phyloP scores from a whole-genome alignment of 2,113 vertebrate genomes.

The Tympanuchus pallidicinctus region DNA sequence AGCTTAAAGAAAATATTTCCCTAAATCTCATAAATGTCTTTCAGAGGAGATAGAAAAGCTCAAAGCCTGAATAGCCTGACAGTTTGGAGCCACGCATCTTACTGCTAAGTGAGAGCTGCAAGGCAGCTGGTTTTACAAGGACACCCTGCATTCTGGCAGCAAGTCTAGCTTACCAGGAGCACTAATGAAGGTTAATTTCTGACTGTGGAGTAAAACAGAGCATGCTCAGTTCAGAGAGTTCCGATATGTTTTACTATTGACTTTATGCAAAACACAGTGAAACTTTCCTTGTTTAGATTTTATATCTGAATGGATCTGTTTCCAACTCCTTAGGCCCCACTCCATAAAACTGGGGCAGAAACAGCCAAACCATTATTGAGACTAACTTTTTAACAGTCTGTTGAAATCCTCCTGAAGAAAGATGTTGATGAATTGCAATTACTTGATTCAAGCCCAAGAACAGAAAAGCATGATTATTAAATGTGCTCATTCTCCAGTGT shows the following conservation, averaged over 20 bases:
- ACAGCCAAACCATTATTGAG: neutral
- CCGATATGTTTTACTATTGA: neutral
- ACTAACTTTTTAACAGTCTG: neutral
- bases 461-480: conserved; percentile 11
- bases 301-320: neutral
- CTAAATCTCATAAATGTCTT: neutral
- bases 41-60: neutral
- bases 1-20: neutral
- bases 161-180: neutral
- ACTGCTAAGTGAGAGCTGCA: neutral
- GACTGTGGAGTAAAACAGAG: neutral
- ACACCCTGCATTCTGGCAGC: neutral
- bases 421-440: neutral
- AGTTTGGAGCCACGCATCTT: neutral
- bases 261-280: neutral
- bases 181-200: neutral
- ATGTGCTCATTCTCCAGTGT: neutral
- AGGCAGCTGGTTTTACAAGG: neutral
- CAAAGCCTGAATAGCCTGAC: neutral
- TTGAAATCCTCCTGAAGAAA: neutral
- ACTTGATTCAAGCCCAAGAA: neutral
- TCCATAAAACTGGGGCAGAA: neutral
- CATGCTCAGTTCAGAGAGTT: neutral
- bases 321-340: neutral
- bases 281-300: neutral